These are phyloP conservation scores for Heliconius aoede DNA, from an alignment of 2,888 invertebrate genomes.

Conservation along the genomic window DNA sequence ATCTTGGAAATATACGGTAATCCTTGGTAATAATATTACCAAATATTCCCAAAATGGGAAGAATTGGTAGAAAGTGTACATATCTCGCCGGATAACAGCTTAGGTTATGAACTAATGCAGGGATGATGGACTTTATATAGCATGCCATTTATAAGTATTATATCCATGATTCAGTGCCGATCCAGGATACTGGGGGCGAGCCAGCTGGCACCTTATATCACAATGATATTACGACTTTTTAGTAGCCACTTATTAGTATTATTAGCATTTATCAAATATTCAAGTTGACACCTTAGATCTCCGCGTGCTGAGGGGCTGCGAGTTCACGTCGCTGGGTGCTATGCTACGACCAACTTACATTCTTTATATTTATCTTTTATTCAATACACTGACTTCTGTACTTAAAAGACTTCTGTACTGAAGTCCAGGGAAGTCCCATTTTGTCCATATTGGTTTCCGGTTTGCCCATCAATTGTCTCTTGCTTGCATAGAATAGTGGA, in stretches of 20 bases:
- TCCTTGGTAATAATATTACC: not conserved
- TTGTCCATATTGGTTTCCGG: not conserved
- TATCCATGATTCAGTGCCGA: not conserved
- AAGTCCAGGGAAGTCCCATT: not conserved
- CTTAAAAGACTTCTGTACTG: not conserved
- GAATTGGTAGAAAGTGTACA: conserved; percentile 53
- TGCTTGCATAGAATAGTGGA: conserved; percentile 32
- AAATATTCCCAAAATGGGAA: not conserved
- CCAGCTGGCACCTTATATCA: conserved; percentile 42
- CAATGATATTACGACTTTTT: conserved; percentile 59
- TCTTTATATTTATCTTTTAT: conserved; percentile 29
- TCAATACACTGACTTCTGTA: not conserved
- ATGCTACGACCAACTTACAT: conserved; percentile 73
- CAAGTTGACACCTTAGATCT: conserved; percentile 49
- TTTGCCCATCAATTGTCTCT: conserved; percentile 10
- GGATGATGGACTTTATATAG: conserved; percentile 20
- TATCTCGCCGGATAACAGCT: conserved; percentile 55
- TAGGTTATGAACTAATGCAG: conserved; percentile 38
- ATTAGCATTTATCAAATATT: conserved; percentile 53
- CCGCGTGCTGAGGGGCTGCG: conserved; percentile 23
- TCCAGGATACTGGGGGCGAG: conserved; percentile 22
- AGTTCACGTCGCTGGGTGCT: conserved; percentile 66
- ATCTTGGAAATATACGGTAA: not conserved
- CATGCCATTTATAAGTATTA: conserved; percentile 16
- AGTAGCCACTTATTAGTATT: conserved; percentile 50